Conservation (phyloP, 2,888 invertebrate species). For the Patella ulyssiponensis region DNA sequence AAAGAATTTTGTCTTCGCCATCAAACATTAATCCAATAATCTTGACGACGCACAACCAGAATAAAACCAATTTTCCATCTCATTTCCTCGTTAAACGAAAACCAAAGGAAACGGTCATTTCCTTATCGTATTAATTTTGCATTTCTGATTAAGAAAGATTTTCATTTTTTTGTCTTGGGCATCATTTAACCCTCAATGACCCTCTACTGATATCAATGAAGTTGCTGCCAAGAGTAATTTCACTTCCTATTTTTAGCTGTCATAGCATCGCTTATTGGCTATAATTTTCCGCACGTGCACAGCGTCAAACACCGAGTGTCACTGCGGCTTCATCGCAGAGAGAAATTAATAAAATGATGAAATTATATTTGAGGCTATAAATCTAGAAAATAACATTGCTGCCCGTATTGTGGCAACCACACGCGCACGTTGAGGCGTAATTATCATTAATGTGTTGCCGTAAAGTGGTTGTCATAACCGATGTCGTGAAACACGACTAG, state of each 20-base stretch:
- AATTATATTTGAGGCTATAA: slow-evolving; percentile 26
- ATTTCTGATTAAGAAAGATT: slow-evolving; percentile 5
- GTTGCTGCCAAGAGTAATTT: slow-evolving; percentile 23
- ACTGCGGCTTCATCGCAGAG: slow-evolving; percentile 16
- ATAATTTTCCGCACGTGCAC: slow-evolving; percentile 28
- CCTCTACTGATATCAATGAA: not conserved
- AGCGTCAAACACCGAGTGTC: slow-evolving; percentile 18
- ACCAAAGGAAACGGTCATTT: slow-evolving; percentile 8
- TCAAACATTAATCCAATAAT: too few relatives aligned
- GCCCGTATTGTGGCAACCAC: slow-evolving; percentile 6
- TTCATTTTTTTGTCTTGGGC: not conserved
- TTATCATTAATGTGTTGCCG: slow-evolving; percentile 18
- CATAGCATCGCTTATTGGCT: slow-evolving; percentile 16
- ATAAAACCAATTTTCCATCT: slow-evolving; percentile 3
- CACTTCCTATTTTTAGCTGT: slow-evolving; percentile 25
- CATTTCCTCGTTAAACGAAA: slow-evolving; percentile 9
- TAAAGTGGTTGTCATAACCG: not conserved
- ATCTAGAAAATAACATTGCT: slow-evolving; percentile 24
- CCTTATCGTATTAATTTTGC: slow-evolving; percentile 2
- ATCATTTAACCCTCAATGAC: slow-evolving; percentile 7
- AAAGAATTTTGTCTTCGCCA: too few relatives aligned
- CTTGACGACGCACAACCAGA: too few relatives aligned
- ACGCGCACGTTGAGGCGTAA: slow-evolving; percentile 19
- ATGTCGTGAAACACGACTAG: not conserved
- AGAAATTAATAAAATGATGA: slow-evolving; percentile 29